Evolutionary conservation across 2,113 vertebrate genomes (phyloP).

Genomic region (Meleagris gallopavo): DNA sequence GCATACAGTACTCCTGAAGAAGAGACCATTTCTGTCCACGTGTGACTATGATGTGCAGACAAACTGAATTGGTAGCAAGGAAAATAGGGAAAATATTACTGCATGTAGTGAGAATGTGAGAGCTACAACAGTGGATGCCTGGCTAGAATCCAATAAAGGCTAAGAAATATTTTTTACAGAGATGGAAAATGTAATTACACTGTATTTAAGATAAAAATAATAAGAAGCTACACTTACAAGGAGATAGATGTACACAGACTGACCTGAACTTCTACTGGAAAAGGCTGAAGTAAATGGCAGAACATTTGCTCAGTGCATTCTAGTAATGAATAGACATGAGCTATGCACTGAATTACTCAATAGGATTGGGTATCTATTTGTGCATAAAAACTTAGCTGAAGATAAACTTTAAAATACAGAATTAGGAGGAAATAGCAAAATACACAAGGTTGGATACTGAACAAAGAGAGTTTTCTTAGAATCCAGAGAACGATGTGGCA

Average conservation of each 20-base stretch:
- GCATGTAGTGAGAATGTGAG: not conserved
- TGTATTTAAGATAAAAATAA: not conserved
- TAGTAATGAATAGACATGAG: not conserved
- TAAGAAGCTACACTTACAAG: not conserved
- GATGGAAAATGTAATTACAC: not conserved
- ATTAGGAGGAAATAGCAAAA: not conserved
- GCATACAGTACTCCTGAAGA: not conserved
- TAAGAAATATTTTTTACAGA: not conserved
- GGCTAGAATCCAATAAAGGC: not conserved
- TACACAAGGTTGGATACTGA: not conserved
- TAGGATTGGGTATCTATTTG: not conserved
- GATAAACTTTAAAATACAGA: not conserved
- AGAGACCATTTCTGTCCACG: not conserved
- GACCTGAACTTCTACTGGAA: not conserved
- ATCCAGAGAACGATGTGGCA: not conserved
- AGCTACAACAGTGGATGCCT: not conserved
- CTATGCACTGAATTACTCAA: not conserved
- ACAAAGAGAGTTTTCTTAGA: not conserved
- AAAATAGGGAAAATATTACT: not conserved
- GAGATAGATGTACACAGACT: not conserved
- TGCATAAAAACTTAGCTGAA: not conserved
- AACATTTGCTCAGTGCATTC: not conserved
- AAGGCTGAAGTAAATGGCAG: not conserved
- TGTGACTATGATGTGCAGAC: not conserved
- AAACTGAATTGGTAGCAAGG: not conserved